These are phyloP conservation scores for Daphoenositta chrysoptera DNA, from an alignment of 2,113 vertebrate genomes.

Conservation along the genomic window DNA sequence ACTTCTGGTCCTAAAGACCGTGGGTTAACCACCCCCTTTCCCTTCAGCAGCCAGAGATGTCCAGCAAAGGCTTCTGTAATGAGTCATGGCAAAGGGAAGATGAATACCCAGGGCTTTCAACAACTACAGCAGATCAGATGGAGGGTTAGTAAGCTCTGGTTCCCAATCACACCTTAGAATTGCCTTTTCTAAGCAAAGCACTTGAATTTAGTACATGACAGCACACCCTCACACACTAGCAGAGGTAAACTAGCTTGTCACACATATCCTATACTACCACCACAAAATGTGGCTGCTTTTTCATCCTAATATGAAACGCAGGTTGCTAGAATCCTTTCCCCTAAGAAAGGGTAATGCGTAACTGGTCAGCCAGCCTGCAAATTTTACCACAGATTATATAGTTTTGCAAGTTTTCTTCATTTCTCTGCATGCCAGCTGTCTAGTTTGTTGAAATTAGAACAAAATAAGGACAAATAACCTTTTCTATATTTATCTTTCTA, in stretches of 20 bases:
- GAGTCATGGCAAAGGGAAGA: neutral
- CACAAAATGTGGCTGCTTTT: neutral
- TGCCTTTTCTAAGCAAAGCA: neutral
- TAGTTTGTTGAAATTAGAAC: neutral
- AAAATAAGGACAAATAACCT: neutral
- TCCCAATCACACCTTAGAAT: neutral
- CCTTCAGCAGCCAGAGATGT: neutral
- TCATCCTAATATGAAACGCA: neutral
- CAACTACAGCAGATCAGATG: fast-evolving
- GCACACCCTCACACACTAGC: neutral
- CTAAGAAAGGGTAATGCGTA: neutral
- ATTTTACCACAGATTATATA: neutral
- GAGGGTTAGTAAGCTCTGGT: neutral
- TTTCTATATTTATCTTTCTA: neutral
- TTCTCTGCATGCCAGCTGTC: neutral
- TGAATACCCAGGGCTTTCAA: neutral
- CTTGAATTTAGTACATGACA: neutral
- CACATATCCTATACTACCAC: fast-evolving
- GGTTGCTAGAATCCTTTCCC: neutral
- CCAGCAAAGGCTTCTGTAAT: neutral
- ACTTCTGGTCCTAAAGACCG: neutral
- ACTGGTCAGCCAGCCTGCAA: neutral
- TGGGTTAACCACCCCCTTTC: neutral
- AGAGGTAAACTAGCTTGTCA: neutral
- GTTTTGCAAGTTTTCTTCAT: neutral